A percentile compares a stretch with the other conserved stretches of the same genome.
Evolutionary conservation across 2,113 vertebrate species (phyloP).

Genomic region (Lasiurus borealis): DNA sequence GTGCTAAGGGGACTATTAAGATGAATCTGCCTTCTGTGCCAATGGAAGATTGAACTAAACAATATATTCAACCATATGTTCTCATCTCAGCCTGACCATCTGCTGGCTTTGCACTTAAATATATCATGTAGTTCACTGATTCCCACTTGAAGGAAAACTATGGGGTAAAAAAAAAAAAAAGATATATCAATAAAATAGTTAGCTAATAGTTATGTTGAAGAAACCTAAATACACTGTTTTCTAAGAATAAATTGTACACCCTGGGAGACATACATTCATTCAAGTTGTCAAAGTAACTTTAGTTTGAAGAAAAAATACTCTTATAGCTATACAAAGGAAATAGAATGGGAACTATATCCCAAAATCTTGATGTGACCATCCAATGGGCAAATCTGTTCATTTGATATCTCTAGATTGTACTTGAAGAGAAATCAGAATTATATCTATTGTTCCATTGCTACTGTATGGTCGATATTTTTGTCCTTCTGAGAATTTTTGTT

Average conservation of each 20-base stretch:
- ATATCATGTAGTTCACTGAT: conserved; percentile 74
- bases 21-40: conserved; percentile 55
- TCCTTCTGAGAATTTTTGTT: conserved; percentile 12
- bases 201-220: conserved; percentile 48
- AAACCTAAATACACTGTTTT: conserved; percentile 31
- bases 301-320: conserved; percentile 16
- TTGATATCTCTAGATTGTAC: not conserved
- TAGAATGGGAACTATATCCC: not conserved
- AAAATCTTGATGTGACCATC: conserved; percentile 24
- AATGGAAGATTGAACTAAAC: conserved; percentile 70
- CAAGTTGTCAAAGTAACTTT: conserved; percentile 26
- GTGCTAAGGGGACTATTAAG: conserved; percentile 63
- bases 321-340: conserved; percentile 34
- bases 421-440: conserved; percentile 19
- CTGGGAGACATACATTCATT: conserved; percentile 55
- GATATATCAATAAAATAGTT: conserved; percentile 47
- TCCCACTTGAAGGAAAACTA: conserved; percentile 65
- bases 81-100: conserved; percentile 74
- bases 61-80: conserved; percentile 76
- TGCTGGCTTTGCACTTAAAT: conserved; percentile 75
- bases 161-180: not conserved
- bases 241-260: conserved; percentile 57
- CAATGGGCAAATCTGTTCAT: not conserved
- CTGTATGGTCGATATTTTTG: not conserved
- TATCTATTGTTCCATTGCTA: not conserved